Percentiles rank a stretch among this genome's conserved stretches.
These are phyloP conservation scores for Syndactyla subalaris DNA, from an alignment of 2,797 vertebrate genomes.

Conservation along the genomic window DNA sequence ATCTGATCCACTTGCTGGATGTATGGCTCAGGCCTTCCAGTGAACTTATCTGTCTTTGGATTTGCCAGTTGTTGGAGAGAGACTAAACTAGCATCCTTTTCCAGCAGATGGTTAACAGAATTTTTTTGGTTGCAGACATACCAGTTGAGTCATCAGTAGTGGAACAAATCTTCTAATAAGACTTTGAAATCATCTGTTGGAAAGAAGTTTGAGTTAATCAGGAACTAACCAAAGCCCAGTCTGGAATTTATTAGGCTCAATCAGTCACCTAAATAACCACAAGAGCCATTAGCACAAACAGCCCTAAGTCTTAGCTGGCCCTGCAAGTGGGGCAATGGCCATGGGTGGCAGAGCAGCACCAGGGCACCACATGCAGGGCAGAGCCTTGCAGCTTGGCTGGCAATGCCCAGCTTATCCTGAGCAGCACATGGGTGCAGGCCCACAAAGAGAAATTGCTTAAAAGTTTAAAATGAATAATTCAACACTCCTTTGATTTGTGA, in stretches of 20 bases:
- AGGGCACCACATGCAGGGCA: not conserved
- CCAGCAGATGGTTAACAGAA: not conserved
- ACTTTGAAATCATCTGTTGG: not conserved
- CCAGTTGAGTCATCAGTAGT: not conserved
- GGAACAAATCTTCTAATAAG: not conserved
- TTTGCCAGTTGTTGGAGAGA: not conserved
- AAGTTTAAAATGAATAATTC: conserved; percentile 38
- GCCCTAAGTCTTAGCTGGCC: no score
- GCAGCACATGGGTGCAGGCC: not conserved
- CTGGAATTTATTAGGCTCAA: not conserved
- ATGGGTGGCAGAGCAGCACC: not conserved
- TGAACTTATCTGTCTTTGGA: not conserved
- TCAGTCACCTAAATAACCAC: not conserved
- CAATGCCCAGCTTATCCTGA: not conserved
- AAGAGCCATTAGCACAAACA: not conserved
- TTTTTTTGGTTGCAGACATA: not conserved
- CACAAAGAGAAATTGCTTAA: not conserved
- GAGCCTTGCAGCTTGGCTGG: not conserved
- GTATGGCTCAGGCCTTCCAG: not conserved
- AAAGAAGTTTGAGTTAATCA: not conserved
- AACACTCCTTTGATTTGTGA: not conserved
- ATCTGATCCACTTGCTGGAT: not conserved
- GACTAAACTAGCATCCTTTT: not conserved
- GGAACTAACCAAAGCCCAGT: not conserved
- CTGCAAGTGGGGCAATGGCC: not conserved